These are phyloP conservation scores for Bombus balteatus DNA, from an alignment of 1,140 invertebrate genomes.

Conservation along the genomic window DNA sequence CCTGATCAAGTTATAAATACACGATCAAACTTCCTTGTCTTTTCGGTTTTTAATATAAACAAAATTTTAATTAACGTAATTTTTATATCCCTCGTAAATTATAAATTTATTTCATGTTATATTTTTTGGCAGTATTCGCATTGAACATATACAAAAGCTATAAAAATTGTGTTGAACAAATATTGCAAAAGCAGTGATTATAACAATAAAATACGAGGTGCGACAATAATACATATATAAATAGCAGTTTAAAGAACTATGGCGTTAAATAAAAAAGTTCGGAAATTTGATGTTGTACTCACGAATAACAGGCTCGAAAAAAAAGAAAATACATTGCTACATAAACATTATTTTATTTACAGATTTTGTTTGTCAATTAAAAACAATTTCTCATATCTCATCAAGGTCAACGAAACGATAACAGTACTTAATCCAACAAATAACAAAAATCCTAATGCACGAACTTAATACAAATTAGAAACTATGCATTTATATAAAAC, in stretches of 20 bases:
- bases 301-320: constrained; percentile 23
- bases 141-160: constrained; percentile 5
- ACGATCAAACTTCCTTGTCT: constrained; percentile 43
- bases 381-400: constrained; percentile 11
- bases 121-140: not conserved
- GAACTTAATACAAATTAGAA: constrained; percentile 43
- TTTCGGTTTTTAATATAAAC: constrained; percentile 20
- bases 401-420: constrained; percentile 2
- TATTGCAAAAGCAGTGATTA: not conserved
- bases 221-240: not conserved
- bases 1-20: constrained; percentile 36
- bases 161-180: constrained; percentile 11
- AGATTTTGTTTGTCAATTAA: constrained; percentile 15
- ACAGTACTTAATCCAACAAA: constrained; percentile 39
- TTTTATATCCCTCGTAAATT: not conserved
- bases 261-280: constrained; percentile 1
- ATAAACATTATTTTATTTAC: constrained; percentile 45
- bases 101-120: not conserved
- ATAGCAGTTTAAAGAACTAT: not conserved
- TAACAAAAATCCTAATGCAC: constrained; percentile 26
- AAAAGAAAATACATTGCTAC: constrained; percentile 23
- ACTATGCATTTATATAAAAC: constrained; percentile 7
- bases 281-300: constrained; percentile 41
- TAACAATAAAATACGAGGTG: not conserved
- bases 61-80: not conserved